Evolutionary conservation across 2,888 invertebrate species (phyloP), one percentile per base, ranked within the genome.

Genomic region (Frankliniella intonsa): DNA sequence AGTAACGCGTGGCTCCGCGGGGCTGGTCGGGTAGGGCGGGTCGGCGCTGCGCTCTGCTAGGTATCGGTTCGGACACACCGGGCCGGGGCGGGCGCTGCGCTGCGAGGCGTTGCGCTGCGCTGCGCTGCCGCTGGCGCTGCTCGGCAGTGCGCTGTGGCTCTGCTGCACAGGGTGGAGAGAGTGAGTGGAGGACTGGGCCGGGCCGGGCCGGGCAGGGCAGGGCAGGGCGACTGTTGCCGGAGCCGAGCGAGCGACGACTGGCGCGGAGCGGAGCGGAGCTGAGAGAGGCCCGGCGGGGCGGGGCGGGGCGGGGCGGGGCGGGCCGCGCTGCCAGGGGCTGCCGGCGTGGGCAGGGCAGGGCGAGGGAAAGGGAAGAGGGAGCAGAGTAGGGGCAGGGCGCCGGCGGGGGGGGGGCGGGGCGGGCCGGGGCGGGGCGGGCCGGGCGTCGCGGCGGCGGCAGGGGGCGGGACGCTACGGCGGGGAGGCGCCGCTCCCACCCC

Each of bases 171-270:
- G 55, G 3, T 55, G 55, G 14, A 55, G 14, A 3, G 55, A 55
- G 14, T 55, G 55, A 38, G 38, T 38, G 38, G 14, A 14, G 55
- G 14, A 55, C 55, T 55, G 55, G 55, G 55, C 55, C 17, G 55
- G 55, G 38, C 38, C 38, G 38, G 38, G 38, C 38, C 55, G 11
- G 55, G 55, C 55, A 14, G 55, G 38, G n/a, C n/a, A n/a, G n/a
- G 22, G 69, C 69, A 7, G 22, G 22, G n/a, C n/a, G 69, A 22
- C 69, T 69, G 69, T 69, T 69, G 69, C 69, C 69, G 69, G 69
- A 69, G 69, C 69, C 69, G 69, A 69, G 22, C 22, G 22, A 69
- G 69, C 69, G 69, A 69, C 69, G 69, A 69, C 69, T 69, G 69
- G 17, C 5, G 9, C 55, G 55, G 12, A 8, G 9, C 55, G 62